Base-by-base conservation (phyloP, 1,140 invertebrate species). In the Maconellicoccus hirsutus region DNA sequence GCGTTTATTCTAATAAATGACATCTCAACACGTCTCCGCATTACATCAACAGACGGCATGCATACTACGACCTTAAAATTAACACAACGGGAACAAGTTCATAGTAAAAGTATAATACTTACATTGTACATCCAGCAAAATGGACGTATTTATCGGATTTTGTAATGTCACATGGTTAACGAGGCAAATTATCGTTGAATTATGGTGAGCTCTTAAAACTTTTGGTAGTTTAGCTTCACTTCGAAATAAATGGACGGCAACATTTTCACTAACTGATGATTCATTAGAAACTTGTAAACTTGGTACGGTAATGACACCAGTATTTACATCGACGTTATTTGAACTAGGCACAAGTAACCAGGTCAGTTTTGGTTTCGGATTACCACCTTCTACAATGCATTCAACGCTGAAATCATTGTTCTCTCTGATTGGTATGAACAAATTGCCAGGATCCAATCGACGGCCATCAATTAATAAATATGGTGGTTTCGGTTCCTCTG, bases 321-420 rank as follows among this genome's bases (percentile, higher is more conserved):
- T 25, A 69, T 72, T 29, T 66, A 74, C 59, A 73, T 73, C 66
- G 26, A 70, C 12, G 59, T 70, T 70, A 26, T 69, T 69, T 25
- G 70, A 52, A 25, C 74, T 70, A 6, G 77, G 81, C 42, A 84
- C 78, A 74, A 91, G 83, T 72, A 87, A 84, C 89, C 87, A 91
- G 42, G 83, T 84, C 75, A 89, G 81, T 39, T 85, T 82, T 7
- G 90, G 89, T 0, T 87, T 84, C 0, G 91, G 90, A 73, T 90
- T 89, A 1, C 90, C 90, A 74, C 90, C 89, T 79, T 92, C 90
- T 70, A 88, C 89, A 3, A 91, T 86, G 77, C 92, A 94, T 73
- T 89, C 84, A 70, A 94, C 84, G 59, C 86, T 87, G 29, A 93
- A 80, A 75, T 89, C 87, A 14, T 87, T 87, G 76, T 89, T 89